phyloP scores from a whole-genome alignment of 2,888 invertebrate genomes.

The Smittia sp. region DNA sequence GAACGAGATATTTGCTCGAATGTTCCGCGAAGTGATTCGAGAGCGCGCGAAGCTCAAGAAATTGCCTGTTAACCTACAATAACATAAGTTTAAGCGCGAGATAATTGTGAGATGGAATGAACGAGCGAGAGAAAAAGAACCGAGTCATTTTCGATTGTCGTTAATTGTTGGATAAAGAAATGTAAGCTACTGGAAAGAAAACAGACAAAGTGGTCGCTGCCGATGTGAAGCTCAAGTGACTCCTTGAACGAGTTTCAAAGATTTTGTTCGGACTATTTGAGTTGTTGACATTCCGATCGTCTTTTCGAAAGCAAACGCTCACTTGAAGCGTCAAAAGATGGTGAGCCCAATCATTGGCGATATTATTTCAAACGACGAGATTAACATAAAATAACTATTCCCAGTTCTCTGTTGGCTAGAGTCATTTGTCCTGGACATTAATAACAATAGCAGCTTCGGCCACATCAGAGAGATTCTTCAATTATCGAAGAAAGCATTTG shows the following conservation, averaged over 20 bases:
- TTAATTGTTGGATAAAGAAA: conserved; percentile 3
- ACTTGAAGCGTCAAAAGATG: neutral
- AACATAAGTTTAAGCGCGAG: conserved; percentile 15
- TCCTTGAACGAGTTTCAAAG: neutral
- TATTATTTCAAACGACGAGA: neutral
- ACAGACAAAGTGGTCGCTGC: neutral
- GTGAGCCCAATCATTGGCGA: neutral
- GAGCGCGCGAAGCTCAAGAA: conserved; percentile 7
- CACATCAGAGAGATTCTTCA: conserved; percentile 21
- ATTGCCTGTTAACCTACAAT: conserved; percentile 27
- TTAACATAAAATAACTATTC: conserved; percentile 25
- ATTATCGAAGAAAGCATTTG: conserved; percentile 13
- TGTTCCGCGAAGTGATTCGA: neutral
- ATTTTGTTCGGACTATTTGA: neutral
- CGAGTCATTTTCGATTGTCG: conserved; percentile 1
- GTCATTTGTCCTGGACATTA: conserved; percentile 30
- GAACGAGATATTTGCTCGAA: neutral
- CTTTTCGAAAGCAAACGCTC: neutral
- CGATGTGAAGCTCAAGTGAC: neutral
- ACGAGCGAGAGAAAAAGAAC: neutral
- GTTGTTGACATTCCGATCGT: neutral
- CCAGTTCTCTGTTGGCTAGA: neutral
- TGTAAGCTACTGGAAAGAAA: conserved; percentile 18
- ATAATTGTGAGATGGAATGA: conserved; percentile 2
- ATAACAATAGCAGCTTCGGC: neutral